phyloP scores from a whole-genome alignment of 2,888 invertebrate species.

The Notodonta ziczac region DNA sequence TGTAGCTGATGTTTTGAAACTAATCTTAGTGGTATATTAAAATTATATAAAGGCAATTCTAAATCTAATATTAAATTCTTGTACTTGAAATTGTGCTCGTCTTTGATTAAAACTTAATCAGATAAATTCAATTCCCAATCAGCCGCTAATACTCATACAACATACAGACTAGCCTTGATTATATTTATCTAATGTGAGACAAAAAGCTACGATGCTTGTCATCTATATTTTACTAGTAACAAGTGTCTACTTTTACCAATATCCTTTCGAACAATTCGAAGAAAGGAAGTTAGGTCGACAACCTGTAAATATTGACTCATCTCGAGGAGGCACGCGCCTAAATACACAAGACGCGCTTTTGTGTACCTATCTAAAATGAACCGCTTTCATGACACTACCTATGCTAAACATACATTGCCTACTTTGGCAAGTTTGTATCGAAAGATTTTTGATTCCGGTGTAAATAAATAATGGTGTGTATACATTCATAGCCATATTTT shows the following conservation, averaged over 20 bases:
- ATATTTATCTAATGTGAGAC: neutral
- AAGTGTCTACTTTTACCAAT: slow-evolving; percentile 39
- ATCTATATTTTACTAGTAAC: slow-evolving; percentile 19
- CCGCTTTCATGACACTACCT: neutral
- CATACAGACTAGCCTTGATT: too few relatives aligned
- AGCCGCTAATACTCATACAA: too few relatives aligned
- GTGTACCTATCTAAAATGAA: slow-evolving; percentile 23
- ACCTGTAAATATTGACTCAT: slow-evolving; percentile 79
- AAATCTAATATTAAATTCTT: too few relatives aligned
- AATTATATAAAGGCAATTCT: too few relatives aligned
- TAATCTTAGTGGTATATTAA: too few relatives aligned
- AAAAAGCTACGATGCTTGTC: neutral
- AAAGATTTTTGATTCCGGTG: neutral
- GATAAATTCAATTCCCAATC: too few relatives aligned
- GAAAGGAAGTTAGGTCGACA: slow-evolving; percentile 65
- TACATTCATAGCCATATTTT: neutral
- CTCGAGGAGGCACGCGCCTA: slow-evolving; percentile 64
- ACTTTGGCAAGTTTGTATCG: slow-evolving; percentile 11
- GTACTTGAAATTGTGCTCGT: too few relatives aligned
- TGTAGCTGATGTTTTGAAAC: slow-evolving; percentile 23
- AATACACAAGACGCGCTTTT: slow-evolving; percentile 55
- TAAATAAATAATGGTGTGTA: neutral
- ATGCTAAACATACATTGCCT: slow-evolving; percentile 13
- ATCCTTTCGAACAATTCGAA: slow-evolving; percentile 48
- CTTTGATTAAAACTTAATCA: too few relatives aligned